A percentile compares a stretch with the other conserved stretches of the same genome.
These are phyloP conservation scores for Drosophila hamatofila DNA, from an alignment of 2,888 invertebrate species.

Conservation along the genomic window DNA sequence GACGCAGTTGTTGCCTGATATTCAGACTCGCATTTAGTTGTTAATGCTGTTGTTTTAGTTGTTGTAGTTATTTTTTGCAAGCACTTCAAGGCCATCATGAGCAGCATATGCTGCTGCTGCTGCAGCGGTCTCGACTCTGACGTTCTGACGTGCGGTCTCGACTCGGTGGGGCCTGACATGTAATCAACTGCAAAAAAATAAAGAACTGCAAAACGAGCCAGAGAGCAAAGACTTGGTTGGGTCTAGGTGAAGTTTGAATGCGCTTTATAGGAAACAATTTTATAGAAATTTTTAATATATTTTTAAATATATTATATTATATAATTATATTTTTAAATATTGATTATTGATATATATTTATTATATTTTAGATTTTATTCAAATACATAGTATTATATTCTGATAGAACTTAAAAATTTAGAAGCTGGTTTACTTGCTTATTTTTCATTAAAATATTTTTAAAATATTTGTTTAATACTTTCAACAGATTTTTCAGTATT, in stretches of 20 bases:
- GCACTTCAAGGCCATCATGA: conserved; percentile 75
- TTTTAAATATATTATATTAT: no score
- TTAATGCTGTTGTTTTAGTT: conserved; percentile 10
- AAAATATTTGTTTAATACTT: no score
- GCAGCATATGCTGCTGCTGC: conserved; percentile 73
- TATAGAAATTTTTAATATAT: no score
- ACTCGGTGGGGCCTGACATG: conserved; percentile 48
- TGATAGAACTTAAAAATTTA: no score
- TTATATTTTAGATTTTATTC: no score
- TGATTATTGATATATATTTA: no score
- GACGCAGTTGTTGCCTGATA: conserved; percentile 52
- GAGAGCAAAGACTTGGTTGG: neutral
- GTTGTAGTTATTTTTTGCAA: conserved; percentile 30
- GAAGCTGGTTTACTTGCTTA: no score
- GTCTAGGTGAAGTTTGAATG: neutral
- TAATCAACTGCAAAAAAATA: conserved; percentile 63
- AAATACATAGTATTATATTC: no score
- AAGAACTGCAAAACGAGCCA: conserved; percentile 44
- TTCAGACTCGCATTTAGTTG: conserved; percentile 45
- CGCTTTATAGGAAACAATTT: conserved; percentile 4
- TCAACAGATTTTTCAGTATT: no score
- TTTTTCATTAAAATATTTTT: no score
- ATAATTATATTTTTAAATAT: no score
- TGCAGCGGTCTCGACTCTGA: conserved; percentile 51
- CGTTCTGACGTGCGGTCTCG: conserved; percentile 11